Conservation (phyloP, 2,888 invertebrate species). For the Pycnomerus fuliginosus region DNA sequence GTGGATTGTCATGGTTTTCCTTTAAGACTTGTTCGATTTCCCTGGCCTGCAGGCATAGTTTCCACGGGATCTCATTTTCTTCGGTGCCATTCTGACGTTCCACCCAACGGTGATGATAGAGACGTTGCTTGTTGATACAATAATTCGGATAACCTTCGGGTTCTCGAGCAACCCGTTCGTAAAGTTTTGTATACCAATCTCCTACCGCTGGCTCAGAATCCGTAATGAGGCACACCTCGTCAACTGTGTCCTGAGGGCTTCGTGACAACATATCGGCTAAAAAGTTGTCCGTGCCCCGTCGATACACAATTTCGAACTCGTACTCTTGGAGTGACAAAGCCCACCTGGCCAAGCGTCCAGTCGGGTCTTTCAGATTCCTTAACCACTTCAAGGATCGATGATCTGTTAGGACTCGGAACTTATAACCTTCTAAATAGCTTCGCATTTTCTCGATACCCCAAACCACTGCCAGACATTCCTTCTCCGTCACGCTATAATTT, state of each 20-base stretch:
- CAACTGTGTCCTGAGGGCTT: no score
- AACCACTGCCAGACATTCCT: no score
- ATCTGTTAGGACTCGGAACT: constrained; percentile 32
- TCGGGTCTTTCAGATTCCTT: constrained; percentile 23
- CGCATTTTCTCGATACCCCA: constrained; percentile 34
- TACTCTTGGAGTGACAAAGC: constrained; percentile 24
- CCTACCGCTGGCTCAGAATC: background rate
- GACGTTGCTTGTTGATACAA: constrained; percentile 1
- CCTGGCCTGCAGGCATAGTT: constrained; percentile 9
- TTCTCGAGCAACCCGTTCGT: background rate
- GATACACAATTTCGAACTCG: constrained; percentile 28
- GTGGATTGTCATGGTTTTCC: constrained; percentile 24
- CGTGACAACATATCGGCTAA: constrained; percentile 30
- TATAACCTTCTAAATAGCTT: constrained; percentile 33
- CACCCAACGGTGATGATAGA: constrained; percentile 12
- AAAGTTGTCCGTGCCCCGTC: constrained; percentile 23
- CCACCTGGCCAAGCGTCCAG: constrained; percentile 34
- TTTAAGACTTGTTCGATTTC: constrained; percentile 2
- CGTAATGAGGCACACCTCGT: background rate
- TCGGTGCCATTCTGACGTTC: constrained; percentile 2
- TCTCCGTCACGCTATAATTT: no score
- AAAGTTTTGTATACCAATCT: background rate
- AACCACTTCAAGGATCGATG: constrained; percentile 33
- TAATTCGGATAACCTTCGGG: constrained; percentile 2
- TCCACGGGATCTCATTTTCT: constrained; percentile 7